A percentile compares a stretch with the other conserved stretches of the same genome.
Evolutionary conservation across 2,888 invertebrate genomes (phyloP).

Genomic region (Lingula anatina): DNA sequence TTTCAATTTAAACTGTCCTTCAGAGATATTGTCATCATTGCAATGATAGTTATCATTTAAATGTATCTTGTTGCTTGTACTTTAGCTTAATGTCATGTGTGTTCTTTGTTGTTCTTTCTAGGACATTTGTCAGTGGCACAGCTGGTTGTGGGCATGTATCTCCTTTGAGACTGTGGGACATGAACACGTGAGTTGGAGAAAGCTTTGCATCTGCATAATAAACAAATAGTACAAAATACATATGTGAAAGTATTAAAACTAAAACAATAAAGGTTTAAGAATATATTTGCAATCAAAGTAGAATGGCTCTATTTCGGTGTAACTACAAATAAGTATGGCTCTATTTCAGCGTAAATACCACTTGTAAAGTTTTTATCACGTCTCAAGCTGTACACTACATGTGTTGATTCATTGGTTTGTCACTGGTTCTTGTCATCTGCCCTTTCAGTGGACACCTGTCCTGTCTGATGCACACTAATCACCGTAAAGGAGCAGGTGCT

Average conservation of each 20-base stretch:
- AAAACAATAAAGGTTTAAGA: no score
- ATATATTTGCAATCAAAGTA: no score
- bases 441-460: slow-evolving; percentile 27
- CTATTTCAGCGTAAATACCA: no score
- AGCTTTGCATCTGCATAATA: neutral
- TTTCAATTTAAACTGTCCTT: no score
- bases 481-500: slow-evolving; percentile 57
- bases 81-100: no score
- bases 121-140: slow-evolving; percentile 56
- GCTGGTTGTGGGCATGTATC: slow-evolving; percentile 52
- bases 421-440: neutral
- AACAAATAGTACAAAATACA: neutral
- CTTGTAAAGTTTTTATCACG: no score
- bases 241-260: neutral
- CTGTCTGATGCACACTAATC: slow-evolving; percentile 24
- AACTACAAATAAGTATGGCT: no score
- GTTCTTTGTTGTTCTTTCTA: no score
- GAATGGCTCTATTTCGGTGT: no score
- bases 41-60: no score
- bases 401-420: neutral
- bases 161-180: slow-evolving; percentile 57
- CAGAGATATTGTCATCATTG: no score
- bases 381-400: neutral
- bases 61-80: no score
- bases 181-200: slow-evolving; percentile 53